phyloP scores from a whole-genome alignment of 1,140 invertebrate genomes.

The Aphelenchoides avenae region DNA sequence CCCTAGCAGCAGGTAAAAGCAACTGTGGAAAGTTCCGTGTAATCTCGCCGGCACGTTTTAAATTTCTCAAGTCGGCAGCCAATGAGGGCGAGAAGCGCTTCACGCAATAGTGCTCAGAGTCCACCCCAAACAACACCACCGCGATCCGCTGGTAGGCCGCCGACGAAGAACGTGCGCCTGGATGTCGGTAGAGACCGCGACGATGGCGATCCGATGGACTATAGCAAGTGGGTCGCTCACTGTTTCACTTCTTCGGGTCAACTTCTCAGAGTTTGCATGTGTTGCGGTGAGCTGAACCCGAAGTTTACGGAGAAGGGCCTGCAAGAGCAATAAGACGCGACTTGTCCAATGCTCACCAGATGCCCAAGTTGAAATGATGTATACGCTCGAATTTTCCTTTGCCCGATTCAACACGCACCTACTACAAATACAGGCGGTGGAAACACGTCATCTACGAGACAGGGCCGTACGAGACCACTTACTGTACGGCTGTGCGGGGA shows the following conservation, averaged over 20 bases:
- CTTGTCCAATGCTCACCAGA: neutral
- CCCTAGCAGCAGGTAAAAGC: too few species aligned
- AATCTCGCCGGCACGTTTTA: neutral
- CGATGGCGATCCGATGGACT: neutral
- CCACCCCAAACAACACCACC: neutral
- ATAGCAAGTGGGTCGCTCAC: neutral
- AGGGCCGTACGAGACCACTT: too few species aligned
- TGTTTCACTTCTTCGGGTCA: neutral
- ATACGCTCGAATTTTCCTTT: neutral
- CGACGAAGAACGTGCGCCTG: neutral
- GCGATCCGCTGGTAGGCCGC: too few species aligned
- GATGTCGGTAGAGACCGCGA: neutral
- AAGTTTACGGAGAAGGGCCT: neutral
- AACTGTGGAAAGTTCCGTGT: neutral
- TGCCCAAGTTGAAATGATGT: neutral
- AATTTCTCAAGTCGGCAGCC: neutral
- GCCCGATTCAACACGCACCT: neutral
- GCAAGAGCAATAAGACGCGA: neutral
- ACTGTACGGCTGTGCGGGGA: conserved; percentile 2
- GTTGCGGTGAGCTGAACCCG: too few species aligned
- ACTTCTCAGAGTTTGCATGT: neutral
- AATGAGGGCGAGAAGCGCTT: conserved; percentile 1
- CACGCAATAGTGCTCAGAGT: neutral
- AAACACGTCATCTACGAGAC: conserved; percentile 1
- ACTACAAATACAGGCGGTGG: neutral